Conservation (phyloP, 2,888 invertebrate species). For the Lysandra bellargus region DNA sequence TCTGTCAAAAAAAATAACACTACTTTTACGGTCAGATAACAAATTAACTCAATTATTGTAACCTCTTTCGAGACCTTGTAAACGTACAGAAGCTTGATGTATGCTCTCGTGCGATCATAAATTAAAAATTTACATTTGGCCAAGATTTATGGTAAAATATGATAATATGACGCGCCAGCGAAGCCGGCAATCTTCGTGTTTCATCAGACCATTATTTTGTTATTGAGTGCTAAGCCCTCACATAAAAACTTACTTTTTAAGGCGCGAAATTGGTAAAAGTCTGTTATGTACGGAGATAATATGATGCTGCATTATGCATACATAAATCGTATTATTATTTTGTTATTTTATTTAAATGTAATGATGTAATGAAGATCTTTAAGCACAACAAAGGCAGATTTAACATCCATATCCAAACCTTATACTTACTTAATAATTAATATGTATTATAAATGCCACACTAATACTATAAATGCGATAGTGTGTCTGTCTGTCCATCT, state of each 20-base stretch:
- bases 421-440: no score
- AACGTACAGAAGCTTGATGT: slow-evolving; percentile 38
- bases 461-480: no score
- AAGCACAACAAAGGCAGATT: no score
- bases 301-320: no score
- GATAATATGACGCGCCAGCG: slow-evolving; percentile 1
- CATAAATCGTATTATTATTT: no score
- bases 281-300: neutral
- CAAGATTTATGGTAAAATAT: slow-evolving; percentile 31
- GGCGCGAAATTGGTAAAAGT: neutral
- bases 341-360: no score
- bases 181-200: neutral
- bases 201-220: neutral
- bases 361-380: no score
- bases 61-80: slow-evolving; percentile 26
- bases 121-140: slow-evolving; percentile 44
- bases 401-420: no score
- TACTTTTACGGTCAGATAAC: neutral
- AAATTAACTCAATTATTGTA: slow-evolving; percentile 36
- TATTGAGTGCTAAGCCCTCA: neutral
- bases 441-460: no score
- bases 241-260: slow-evolving; percentile 6
- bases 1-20: neutral
- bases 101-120: slow-evolving; percentile 39
- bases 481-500: no score